Evolutionary conservation across 2,888 invertebrate genomes (phyloP).

Genomic region (Strigamia maritima): DNA sequence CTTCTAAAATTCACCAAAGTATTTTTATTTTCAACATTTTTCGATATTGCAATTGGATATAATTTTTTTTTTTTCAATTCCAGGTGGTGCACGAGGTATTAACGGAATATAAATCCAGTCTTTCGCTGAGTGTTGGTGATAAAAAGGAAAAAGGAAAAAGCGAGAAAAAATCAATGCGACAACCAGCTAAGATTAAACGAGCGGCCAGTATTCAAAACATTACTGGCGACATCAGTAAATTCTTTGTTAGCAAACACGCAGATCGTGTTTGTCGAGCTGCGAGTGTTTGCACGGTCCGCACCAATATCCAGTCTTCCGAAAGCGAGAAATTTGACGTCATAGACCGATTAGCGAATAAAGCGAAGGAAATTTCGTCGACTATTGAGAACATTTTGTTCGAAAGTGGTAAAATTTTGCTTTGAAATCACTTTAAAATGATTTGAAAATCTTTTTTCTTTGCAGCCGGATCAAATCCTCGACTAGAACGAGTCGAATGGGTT

Average conservation of each 20-base stretch:
- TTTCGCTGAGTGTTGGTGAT: not conserved
- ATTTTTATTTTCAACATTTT: not conserved
- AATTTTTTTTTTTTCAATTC: not conserved
- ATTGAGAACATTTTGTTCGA: not conserved
- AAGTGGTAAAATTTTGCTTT: not conserved
- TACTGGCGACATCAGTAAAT: not conserved
- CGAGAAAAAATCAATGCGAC: not conserved
- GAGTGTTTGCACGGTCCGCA: constrained; percentile 11
- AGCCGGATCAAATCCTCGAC: not conserved
- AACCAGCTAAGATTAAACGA: not conserved
- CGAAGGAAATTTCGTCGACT: not conserved
- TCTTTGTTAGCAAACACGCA: constrained; percentile 4
- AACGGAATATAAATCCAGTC: not conserved
- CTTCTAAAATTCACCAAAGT: not conserved
- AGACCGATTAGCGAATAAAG: not conserved
- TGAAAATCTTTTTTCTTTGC: not conserved
- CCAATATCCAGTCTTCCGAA: not conserved
- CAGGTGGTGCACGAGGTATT: not conserved
- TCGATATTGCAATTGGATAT: not conserved
- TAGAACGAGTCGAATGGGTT: not conserved
- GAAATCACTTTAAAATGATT: not conserved
- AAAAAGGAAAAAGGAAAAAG: not conserved
- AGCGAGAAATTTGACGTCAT: not conserved
- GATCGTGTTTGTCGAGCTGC: not conserved
- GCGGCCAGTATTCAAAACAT: not conserved